Evolutionary conservation across 2,113 vertebrate species (phyloP).

Genomic region (Tetrax tetrax): DNA sequence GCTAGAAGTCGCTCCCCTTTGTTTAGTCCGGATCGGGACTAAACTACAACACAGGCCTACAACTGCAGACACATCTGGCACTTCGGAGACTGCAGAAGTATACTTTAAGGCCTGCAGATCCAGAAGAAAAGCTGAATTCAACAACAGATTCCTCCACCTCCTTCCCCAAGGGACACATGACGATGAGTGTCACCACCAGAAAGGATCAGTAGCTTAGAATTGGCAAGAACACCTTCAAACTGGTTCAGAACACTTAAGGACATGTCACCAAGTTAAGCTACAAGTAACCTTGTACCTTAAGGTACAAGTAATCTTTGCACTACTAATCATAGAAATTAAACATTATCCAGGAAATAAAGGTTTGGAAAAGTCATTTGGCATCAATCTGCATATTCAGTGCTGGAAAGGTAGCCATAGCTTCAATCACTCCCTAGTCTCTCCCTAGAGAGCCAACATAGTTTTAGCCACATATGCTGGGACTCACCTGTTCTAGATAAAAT

Average conservation of each 20-base stretch:
- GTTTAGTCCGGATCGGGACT: too few relatives aligned
- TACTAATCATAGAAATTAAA: not conserved
- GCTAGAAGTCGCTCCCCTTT: too few relatives aligned
- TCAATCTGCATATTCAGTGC: not conserved
- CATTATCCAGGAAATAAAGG: not conserved
- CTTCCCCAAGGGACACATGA: not conserved
- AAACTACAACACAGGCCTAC: too few relatives aligned
- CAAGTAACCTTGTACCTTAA: too few relatives aligned
- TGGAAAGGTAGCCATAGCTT: not conserved
- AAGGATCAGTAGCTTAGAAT: not conserved
- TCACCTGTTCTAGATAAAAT: not conserved
- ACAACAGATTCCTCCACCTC: not conserved
- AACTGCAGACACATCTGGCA: not conserved
- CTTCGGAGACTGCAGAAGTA: not conserved
- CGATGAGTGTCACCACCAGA: not conserved
- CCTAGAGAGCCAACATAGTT: not conserved
- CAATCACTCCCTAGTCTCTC: not conserved
- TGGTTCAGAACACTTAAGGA: not conserved
- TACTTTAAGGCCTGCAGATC: not conserved
- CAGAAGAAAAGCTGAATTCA: not conserved
- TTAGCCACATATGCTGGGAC: not conserved
- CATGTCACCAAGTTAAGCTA: not conserved
- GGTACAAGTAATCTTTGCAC: not conserved
- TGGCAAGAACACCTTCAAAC: not conserved
- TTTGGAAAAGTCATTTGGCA: not conserved